phyloP scores from a whole-genome alignment of 2,888 invertebrate genomes.

The Xestoiulus laeticollis region DNA sequence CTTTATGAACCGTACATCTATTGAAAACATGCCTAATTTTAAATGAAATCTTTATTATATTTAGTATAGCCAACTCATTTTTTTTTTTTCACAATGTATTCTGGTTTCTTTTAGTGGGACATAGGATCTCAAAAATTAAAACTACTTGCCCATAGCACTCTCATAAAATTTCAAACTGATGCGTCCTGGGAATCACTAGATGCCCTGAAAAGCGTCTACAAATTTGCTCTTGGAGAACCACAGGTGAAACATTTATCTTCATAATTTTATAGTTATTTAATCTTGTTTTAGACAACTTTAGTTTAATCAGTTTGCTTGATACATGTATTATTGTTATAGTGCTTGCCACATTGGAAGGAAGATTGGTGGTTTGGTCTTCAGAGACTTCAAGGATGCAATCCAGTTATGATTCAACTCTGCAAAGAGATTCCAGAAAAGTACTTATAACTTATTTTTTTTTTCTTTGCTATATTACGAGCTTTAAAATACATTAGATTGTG shows the following conservation, averaged over 20 bases:
- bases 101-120: slow-evolving; percentile 59
- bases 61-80: too few relatives aligned
- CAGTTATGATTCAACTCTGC: slow-evolving; percentile 65
- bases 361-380: slow-evolving; percentile 66
- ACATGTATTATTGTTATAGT: slow-evolving; percentile 54
- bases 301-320: background rate
- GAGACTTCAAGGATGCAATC: slow-evolving; percentile 66
- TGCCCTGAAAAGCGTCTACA: slow-evolving; percentile 63
- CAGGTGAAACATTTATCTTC: too few relatives aligned
- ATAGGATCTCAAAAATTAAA: slow-evolving; percentile 59
- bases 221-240: slow-evolving; percentile 60
- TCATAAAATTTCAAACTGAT: slow-evolving; percentile 60
- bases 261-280: too few relatives aligned
- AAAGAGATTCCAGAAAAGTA: slow-evolving; percentile 66
- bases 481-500: background rate
- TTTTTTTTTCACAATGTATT: slow-evolving; percentile 54
- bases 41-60: too few relatives aligned
- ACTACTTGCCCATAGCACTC: slow-evolving; percentile 57
- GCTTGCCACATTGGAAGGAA: slow-evolving; percentile 62
- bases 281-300: background rate
- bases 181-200: slow-evolving; percentile 63
- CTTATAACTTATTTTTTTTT: slow-evolving; percentile 45
- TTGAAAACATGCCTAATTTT: too few relatives aligned
- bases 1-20: too few relatives aligned
- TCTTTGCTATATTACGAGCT: background rate